These are phyloP conservation scores for Yponomeuta plumbellus DNA, from an alignment of 2,888 invertebrate species.

Conservation along the genomic window DNA sequence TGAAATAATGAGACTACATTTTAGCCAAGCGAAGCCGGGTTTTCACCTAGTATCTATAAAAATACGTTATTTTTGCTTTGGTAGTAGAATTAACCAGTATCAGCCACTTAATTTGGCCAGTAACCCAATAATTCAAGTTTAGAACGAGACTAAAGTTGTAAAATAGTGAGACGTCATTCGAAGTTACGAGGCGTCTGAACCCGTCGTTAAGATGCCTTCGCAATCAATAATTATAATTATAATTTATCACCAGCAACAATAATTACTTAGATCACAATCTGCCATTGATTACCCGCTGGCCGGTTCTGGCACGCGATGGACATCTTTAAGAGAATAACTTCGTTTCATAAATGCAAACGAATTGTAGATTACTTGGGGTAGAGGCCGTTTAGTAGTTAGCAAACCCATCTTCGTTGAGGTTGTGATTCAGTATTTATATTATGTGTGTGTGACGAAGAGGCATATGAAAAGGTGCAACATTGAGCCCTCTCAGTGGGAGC, in stretches of 20 bases:
- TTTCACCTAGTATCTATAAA: too few species aligned
- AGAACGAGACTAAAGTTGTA: constrained; percentile 17
- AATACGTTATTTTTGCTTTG: too few species aligned
- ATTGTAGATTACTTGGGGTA: neutral
- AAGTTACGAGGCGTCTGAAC: constrained; percentile 9
- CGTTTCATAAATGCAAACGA: neutral
- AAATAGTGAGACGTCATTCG: constrained; percentile 17
- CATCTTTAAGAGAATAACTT: neutral
- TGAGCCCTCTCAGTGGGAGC: too few species aligned
- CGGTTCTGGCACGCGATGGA: neutral
- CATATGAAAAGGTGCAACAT: too few species aligned
- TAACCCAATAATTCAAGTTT: constrained; percentile 15
- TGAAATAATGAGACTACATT: too few species aligned
- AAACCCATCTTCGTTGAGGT: too few species aligned
- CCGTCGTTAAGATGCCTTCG: constrained; percentile 7
- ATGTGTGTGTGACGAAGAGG: too few species aligned
- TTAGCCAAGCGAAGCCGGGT: too few species aligned
- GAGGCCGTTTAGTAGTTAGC: too few species aligned
- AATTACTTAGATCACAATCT: constrained; percentile 9
- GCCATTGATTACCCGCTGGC: constrained; percentile 7
- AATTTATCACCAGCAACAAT: constrained; percentile 1
- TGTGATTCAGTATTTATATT: too few species aligned
- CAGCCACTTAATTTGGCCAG: constrained; percentile 15
- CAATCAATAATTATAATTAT: neutral
- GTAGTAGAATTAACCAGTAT: neutral